These are phyloP conservation scores for Poecilobothrus nobilitatus DNA, from an alignment of 2,888 invertebrate species.

Conservation along the genomic window DNA sequence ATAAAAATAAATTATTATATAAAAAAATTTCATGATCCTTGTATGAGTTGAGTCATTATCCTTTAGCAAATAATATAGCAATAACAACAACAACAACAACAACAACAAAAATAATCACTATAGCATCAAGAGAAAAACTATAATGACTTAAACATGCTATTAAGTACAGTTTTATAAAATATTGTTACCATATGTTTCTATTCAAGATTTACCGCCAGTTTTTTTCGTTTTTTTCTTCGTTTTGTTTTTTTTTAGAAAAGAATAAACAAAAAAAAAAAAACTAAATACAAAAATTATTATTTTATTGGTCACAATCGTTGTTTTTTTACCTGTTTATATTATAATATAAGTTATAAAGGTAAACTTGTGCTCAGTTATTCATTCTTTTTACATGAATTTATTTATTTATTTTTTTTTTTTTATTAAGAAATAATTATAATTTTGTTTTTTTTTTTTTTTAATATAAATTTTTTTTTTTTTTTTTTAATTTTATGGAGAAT, in stretches of 20 bases:
- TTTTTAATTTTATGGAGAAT: background rate
- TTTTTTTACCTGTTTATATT: background rate
- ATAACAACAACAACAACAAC: too few relatives aligned
- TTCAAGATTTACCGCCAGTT: constrained; percentile 1
- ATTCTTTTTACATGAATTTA: background rate
- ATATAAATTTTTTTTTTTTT: too few relatives aligned
- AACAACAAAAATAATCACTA: too few relatives aligned
- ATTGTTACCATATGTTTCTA: background rate
- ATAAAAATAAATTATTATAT: background rate
- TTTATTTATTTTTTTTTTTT: too few relatives aligned
- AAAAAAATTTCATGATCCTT: background rate
- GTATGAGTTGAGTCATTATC: too few relatives aligned
- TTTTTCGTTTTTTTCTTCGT: too few relatives aligned
- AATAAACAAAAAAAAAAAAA: background rate
- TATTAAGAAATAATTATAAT: too few relatives aligned
- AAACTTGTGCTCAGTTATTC: background rate
- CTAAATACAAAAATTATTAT: background rate
- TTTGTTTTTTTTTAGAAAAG: background rate
- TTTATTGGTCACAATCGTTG: background rate
- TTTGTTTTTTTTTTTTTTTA: too few relatives aligned
- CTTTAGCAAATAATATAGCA: too few relatives aligned
- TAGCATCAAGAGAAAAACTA: too few relatives aligned
- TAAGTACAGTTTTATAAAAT: constrained; percentile 1
- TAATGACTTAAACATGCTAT: background rate
- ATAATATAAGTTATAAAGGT: background rate